phyloP scores from a whole-genome alignment of 2,113 vertebrate species.

The Puma concolor region DNA sequence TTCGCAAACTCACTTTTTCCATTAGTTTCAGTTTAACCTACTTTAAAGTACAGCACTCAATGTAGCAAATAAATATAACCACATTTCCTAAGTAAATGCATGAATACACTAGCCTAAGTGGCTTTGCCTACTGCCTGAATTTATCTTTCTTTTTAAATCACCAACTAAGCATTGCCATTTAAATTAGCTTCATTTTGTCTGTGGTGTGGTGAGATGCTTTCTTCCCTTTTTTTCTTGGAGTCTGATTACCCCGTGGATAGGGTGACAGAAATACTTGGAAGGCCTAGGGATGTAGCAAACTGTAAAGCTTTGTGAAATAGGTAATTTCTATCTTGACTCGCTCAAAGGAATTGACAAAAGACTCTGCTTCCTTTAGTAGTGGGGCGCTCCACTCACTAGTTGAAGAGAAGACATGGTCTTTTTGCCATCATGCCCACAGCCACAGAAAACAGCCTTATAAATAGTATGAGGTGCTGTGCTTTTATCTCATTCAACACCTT shows the following conservation, averaged over 20 bases:
- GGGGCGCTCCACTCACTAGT: not conserved
- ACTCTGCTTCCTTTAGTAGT: not conserved
- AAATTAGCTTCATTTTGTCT: not conserved
- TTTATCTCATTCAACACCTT: not conserved
- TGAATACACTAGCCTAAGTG: not conserved
- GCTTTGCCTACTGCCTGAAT: not conserved
- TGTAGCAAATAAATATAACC: not conserved
- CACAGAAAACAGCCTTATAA: not conserved
- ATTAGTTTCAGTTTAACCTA: not conserved
- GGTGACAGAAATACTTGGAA: not conserved
- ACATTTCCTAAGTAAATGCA: not conserved
- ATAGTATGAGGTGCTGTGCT: accelerated
- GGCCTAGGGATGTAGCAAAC: accelerated
- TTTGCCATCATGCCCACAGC: not conserved
- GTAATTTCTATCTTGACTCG: not conserved
- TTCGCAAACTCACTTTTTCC: not conserved
- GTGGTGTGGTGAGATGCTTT: not conserved
- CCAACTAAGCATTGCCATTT: not conserved
- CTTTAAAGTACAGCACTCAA: not conserved
- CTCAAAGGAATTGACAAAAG: not conserved
- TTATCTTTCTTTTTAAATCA: slow-evolving; percentile 14
- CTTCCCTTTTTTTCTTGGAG: not conserved
- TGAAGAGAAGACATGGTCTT: not conserved
- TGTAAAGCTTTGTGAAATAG: not conserved
- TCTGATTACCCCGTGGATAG: not conserved